Base-by-base conservation (phyloP, 2,888 invertebrate genomes). In the Drosophila nigricruria region DNA sequence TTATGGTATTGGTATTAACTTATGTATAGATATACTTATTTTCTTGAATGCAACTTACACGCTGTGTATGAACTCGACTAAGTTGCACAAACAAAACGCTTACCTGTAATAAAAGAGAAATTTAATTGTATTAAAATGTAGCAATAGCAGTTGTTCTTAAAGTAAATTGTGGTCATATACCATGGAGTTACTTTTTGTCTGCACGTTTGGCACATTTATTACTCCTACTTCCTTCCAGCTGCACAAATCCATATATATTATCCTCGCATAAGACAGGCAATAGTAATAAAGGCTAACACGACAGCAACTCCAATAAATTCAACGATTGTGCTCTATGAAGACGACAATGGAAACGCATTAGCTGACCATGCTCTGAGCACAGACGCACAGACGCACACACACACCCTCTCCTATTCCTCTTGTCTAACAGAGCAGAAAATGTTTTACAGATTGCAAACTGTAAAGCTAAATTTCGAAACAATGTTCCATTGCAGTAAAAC, bases 331-430 rank as follows among this genome's bases (percentile, higher is more conserved):
- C 27, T n/a, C 75, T 54, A 50, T 45, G 50, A 61, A 58, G 70
- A 69, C 87, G 83, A 89, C 88, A 84, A 88, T 85, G 75, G 90
- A 84, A 89, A 89, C 73, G 86, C 84, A 84, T 84, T 84, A 85
- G 85, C 57, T 32, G 61, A 30, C 56, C 34, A 32, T 14, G 14
- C 57, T 27, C 36, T n/a, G 20, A 34, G 14, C 34, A 20, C 23
- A 34, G 23, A 14, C 14, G 0, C 14, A 20, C 9, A 18, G 14
- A 12, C 12, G 2, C 12, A 20, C 16, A 25, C 18, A 16, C 14
- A 14, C 54, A 42, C 20, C 8, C 38, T 27, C 27, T 27, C 27
- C 14, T 18, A 8, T 16, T 20, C 25, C 16, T 12, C 14, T 54
- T 58, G 20, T 12, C 16, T 38, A 49, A 61, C 34, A 36, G 25